Evolutionary conservation across 1,140 invertebrate species (phyloP), one percentile per base, ranked within the genome.

Genomic region (Nasonia longicornis): DNA sequence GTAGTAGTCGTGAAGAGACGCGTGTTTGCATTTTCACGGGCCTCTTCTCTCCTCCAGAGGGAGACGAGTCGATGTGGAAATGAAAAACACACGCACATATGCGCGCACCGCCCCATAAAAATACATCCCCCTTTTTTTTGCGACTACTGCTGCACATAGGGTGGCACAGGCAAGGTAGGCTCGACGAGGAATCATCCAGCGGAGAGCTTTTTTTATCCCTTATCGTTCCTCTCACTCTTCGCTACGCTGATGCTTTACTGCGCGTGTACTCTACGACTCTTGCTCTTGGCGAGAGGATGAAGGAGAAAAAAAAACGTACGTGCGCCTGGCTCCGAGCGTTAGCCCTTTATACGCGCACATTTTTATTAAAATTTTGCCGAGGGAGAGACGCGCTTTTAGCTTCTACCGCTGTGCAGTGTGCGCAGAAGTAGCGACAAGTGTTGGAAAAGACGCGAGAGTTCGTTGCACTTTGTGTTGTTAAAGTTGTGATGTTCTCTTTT

Each of bases 121-220:
- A 70, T 16, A 70, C 31, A 71, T 29, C 63, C 64, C 64, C 69
- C 69, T 69, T n/a, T 71, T 71, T 71, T 42, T 71, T 7, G 69
- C 69, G 69, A 71, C 69, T 20, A n/a, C 12, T 3, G 35, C 31
- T 3, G 35, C 31, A 35, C 4, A 35, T 11, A n/a, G 69, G 69
- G 35, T 71, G 7, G 35, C 67, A 26, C 26, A 26, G 26, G 12
- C 35, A 16, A 67, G 22, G 64, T 31, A 67, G 26, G 16, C 64
- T 67, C 64, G 64, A 20, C 52, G 64, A 12, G 8, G 6, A 67
- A 29, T 66, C 63, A 67, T 71, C 31, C 3, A 16, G 6, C 69
- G 3, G 14, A 38, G 69, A 71, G 35, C 26, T 35, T 71, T 71
- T 26, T 71, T 16, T 16, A 71, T 71, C 69, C 69, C 35, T 42